Conservation (phyloP, 2,797 vertebrate species). For the Petrocephalus sullivani region DNA sequence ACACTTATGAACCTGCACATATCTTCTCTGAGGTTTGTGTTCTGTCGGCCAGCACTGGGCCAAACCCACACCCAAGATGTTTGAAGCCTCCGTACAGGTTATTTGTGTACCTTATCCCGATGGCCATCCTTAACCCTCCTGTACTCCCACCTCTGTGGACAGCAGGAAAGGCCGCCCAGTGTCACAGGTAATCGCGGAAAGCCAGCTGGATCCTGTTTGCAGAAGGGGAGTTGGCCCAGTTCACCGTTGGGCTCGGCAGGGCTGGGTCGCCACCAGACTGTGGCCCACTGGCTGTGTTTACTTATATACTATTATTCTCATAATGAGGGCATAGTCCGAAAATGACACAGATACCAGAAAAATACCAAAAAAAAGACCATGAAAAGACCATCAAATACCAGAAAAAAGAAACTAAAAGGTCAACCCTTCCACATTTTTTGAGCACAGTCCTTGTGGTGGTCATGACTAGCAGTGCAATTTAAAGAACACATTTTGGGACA, state of each 20-base stretch:
- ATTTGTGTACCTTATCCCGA: background rate
- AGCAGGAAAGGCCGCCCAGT: background rate
- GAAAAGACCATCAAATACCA: background rate
- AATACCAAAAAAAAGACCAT: background rate
- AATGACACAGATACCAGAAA: background rate
- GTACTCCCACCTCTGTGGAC: background rate
- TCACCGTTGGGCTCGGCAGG: background rate
- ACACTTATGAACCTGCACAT: background rate
- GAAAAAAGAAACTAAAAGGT: background rate
- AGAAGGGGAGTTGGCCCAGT: background rate
- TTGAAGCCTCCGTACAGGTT: too few relatives aligned
- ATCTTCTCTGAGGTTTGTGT: background rate
- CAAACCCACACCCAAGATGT: background rate
- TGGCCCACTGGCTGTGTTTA: background rate
- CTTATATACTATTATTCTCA: background rate
- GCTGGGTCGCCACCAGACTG: background rate
- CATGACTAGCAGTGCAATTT: background rate
- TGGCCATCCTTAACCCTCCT: background rate
- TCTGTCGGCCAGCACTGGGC: background rate
- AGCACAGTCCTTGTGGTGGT: background rate
- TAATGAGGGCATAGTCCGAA: background rate
- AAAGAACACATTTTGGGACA: background rate
- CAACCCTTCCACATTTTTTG: background rate
- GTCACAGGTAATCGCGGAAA: background rate
- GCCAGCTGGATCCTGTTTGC: background rate